These are phyloP conservation scores for Blomia tropicalis DNA, from an alignment of 2,888 invertebrate genomes.

Conservation along the genomic window DNA sequence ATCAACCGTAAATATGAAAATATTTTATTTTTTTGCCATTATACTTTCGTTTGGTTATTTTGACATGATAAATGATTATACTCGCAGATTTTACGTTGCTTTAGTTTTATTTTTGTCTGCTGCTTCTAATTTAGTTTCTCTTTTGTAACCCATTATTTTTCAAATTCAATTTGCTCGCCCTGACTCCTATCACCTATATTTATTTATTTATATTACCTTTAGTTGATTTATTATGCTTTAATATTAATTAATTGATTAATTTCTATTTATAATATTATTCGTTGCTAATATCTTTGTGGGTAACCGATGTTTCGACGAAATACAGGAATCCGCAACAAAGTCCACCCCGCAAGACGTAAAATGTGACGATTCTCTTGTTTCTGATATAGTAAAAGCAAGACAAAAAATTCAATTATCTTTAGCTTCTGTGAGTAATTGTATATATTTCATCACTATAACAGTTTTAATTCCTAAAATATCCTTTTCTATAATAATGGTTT, in stretches of 20 bases:
- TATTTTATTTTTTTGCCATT: no score
- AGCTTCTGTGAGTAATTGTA: conserved; percentile 22
- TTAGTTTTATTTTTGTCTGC: no score
- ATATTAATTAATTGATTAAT: neutral
- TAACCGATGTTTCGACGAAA: neutral
- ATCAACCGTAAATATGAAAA: no score
- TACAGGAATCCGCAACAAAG: neutral
- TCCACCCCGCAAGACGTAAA: conserved; percentile 2
- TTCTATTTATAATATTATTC: neutral
- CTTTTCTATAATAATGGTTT: neutral
- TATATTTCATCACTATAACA: neutral
- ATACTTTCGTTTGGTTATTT: no score
- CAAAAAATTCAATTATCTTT: conserved; percentile 22
- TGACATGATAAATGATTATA: no score
- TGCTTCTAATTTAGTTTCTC: no score
- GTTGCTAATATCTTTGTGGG: conserved; percentile 7
- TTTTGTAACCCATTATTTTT: no score
- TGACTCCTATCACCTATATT: neutral
- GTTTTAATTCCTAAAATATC: neutral
- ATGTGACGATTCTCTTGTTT: conserved; percentile 17
- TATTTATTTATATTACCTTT: neutral
- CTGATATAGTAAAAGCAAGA: conserved; percentile 22
- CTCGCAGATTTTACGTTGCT: no score
- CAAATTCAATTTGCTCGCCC: neutral
- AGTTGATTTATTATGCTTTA: neutral